Evolutionary conservation across 2,888 invertebrate genomes (phyloP), one percentile per base, ranked within the genome.

Genomic region (Idaea straminata): DNA sequence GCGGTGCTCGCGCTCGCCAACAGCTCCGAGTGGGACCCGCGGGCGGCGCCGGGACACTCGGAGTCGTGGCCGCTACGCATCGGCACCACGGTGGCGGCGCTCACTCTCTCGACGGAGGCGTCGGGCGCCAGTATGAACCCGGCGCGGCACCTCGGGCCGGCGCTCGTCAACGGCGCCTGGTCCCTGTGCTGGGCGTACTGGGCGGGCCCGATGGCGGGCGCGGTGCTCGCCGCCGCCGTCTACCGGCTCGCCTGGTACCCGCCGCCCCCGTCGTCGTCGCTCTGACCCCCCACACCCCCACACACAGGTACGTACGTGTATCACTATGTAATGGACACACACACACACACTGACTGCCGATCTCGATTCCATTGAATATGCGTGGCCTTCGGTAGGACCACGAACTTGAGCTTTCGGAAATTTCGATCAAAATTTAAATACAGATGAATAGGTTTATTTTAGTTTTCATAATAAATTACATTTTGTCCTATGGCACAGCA

Each of bases 11-110:
- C 95, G 75, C 90, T 96, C 66, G 94, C 95, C 62, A 95, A 95
- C 79, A 95, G 96, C 82, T 95, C 95, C 7, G 89, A 95, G 64
- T 96, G 96, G 95, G 96, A 96, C 86, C 92, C 94, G 65, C 93
- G 96, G 0, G 59, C 78, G 95, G 94, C 82, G 83, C 7, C 84
- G 5, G 87, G 88, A 61, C 94, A 94, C 75, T 91, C 93, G 10
- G 96, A 96, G 83, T 95, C 96, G 0, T 92, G 94, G 74, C 89
- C 96, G 67, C 84, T 96, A 66, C 94, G 95, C 76, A 94, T 96
- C 77, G 96, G 95, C 47, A 84, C 95, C 68, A 87, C 94, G 61
- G 92, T 96, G 72, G 85, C 94, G 62, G 94, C 93, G 7, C 90
- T 96, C 71, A 94, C 95, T 38, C 91, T 95, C 73, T 94, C 94